phyloP scores from a whole-genome alignment of 2,113 vertebrate species.

The Muntiacus reevesi region DNA sequence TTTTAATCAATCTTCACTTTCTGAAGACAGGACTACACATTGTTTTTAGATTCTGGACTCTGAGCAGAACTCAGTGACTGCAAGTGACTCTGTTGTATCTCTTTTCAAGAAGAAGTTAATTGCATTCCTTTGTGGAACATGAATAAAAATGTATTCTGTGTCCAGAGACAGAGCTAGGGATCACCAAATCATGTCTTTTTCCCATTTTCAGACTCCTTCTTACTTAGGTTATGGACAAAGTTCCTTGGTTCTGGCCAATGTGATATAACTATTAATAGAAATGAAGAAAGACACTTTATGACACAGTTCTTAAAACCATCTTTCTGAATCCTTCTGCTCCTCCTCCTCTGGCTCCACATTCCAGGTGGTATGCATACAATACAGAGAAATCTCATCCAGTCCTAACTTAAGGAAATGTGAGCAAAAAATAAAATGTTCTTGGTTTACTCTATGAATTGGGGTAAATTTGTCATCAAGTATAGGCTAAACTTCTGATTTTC shows the following conservation, averaged over 20 bases:
- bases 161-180: neutral
- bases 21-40: neutral
- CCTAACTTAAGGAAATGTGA: neutral
- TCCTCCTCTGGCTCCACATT: neutral
- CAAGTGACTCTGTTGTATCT: neutral
- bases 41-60: neutral
- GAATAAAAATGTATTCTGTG: neutral
- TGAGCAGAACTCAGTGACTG: neutral
- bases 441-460: neutral
- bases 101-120: neutral
- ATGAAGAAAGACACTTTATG: neutral
- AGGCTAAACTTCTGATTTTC: neutral
- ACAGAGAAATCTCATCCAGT: neutral
- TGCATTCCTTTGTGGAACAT: neutral
- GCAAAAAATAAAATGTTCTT: neutral
- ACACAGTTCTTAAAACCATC: neutral
- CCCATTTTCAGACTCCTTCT: neutral
- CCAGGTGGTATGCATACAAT: fast-evolving
- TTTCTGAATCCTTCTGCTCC: neutral
- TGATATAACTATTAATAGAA: neutral
- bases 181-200: neutral
- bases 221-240: neutral
- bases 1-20: neutral
- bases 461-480: neutral
- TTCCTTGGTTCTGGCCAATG: neutral